Conservation (phyloP, 2,888 invertebrate species). For the Nematopogon swammerdamellus region DNA sequence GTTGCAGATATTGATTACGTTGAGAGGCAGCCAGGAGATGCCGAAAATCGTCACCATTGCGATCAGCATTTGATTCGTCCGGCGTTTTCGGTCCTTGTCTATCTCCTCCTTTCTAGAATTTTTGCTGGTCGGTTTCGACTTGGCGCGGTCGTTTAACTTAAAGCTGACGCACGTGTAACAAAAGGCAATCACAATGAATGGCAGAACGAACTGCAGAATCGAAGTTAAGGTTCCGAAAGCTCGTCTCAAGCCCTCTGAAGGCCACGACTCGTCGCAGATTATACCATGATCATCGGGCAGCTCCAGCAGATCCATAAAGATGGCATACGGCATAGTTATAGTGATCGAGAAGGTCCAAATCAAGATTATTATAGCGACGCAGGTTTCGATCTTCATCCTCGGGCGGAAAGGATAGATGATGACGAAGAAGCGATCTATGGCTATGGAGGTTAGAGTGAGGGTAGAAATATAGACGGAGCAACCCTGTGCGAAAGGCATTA, state of each 20-base stretch:
- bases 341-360: conserved; percentile 90
- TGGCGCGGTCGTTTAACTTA: conserved; percentile 79
- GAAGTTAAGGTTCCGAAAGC: conserved; percentile 86
- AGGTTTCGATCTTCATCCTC: conserved; percentile 85
- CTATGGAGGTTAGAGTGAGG: conserved; percentile 93
- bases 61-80: conserved; percentile 96
- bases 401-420: conserved; percentile 95
- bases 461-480: conserved; percentile 98
- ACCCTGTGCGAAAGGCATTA: conserved; percentile 92
- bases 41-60: conserved; percentile 97
- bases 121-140: conserved; percentile 80
- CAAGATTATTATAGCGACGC: conserved; percentile 77
- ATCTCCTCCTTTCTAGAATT: conserved; percentile 85
- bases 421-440: conserved; percentile 95
- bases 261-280: conserved; percentile 91
- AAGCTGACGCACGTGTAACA: conserved; percentile 93
- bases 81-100: conserved; percentile 83
- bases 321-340: conserved; percentile 88
- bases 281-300: conserved; percentile 32
- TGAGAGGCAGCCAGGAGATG: conserved; percentile 93
- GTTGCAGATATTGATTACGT: conserved; percentile 82
- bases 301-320: conserved; percentile 69
- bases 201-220: conserved; percentile 89
- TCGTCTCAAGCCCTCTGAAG: conserved; percentile 72
- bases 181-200: conserved; percentile 90